Base-by-base conservation (phyloP, 2,797 vertebrate species). In the Molossus molossus region DNA sequence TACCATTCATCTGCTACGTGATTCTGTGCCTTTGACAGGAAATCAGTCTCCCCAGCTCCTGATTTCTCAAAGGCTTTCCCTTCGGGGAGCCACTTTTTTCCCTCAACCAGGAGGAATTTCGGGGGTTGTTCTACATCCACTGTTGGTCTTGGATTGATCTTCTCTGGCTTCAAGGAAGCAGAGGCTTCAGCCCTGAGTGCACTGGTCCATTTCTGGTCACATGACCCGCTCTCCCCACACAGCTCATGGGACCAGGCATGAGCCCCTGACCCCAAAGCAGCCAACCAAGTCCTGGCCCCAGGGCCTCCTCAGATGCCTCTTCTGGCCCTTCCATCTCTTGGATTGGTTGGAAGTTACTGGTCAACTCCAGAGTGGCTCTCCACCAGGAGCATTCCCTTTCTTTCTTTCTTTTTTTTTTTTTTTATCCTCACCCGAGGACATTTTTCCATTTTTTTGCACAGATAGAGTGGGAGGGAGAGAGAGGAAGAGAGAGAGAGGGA, bases 91-190 rank as follows among this genome's bases (percentile, higher is more conserved):
- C 53, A 50, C 23, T 89, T 67, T 37, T 72, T 57, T 88, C 3
- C 33, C 53, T n/a, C 65, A 91, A 67, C 13, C 65, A 62, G 29
- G 45, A 81, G 45, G 58, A 81, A 69, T 64, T 75, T 45, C 4
- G 9, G 17, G n/a, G 6, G 2, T 27, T 58, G 67, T 57, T 69
- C 53, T 2, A 69, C 1, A 18, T 0, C 0, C 20, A 21, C 7
- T 5, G 15, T n/a, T 37, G 0, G 0, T 20, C 17, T 53, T 0
- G 4, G 10, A 37, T 0, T 62, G 62, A 65, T 4, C 7, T 3
- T 13, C 18, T 33, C 21, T 1, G 21, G 37, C 18, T 33, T 33
- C 37, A 0, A 0, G 27, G 11, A 53, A 45, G 9, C 10, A 48
- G 14, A 21, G 9, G 0, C 2, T 17, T 45, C 58, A 37, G 13